Evolutionary conservation across 2,888 invertebrate species (phyloP), one percentile per base, ranked within the genome.

Genomic region (Meteorus cinctellus): DNA sequence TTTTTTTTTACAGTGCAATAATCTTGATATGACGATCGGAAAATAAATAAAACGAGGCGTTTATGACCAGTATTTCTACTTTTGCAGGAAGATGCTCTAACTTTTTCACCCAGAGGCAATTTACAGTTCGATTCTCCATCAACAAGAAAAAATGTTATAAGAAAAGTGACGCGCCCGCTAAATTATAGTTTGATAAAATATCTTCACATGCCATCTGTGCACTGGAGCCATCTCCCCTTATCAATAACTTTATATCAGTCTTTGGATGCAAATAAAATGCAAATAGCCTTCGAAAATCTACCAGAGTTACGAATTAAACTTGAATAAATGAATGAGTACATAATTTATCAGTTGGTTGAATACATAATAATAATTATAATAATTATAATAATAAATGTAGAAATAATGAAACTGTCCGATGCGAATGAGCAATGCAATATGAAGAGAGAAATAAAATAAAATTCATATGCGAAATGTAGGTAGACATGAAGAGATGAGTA

Each of bases 1-100:
- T 48, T 48, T 48, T 48, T 48, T 48, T 48, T 48, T 48, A n/a
- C 48, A 48, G 48, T n/a, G 16, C 48, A 48, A n/a, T 48, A 48
- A 16, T 1, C 16, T 48, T n/a, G 48, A 48, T 48, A n/a, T n/a
- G n/a, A 41, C 12, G 41, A 41, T 41, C 4, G 6, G 14, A 48
- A 48, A n/a, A 48, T n/a, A 48, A n/a, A 48, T 48, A 48, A n/a
- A 48, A 48, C 48, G 48, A 16, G 4, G 5, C 16, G n/a, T 48
- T 48, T 48, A 48, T 48, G 48, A 48, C n/a, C 6, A 2, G 4
- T 16, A 3, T 2, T 48, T n/a, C 14, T n/a, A n/a, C n/a, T n/a
- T 48, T 14, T 4, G 6, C n/a, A 55, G 8, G 24, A 19, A 19
- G 5, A 55, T 6, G n/a, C 8, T 8, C 19, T n/a, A 24, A 55